phyloP scores from a whole-genome alignment of 2,888 invertebrate species.

The Hydrotaea cyrtoneurina region DNA sequence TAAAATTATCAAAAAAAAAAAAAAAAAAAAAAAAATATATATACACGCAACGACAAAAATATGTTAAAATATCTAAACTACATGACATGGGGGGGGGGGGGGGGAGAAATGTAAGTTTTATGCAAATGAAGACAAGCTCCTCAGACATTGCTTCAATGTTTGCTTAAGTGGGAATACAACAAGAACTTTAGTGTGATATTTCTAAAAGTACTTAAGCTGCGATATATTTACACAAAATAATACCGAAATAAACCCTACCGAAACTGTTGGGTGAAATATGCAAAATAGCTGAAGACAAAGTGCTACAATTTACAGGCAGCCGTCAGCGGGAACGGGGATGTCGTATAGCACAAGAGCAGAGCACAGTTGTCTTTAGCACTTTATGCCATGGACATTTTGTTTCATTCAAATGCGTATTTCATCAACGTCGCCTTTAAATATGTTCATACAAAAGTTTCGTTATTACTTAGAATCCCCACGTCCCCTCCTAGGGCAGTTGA shows the following conservation, averaged over 20 bases:
- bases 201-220: not conserved
- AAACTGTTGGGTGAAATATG: constrained; percentile 23
- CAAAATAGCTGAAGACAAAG: not conserved
- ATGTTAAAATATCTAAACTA: too few species aligned
- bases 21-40: too few species aligned
- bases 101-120: constrained; percentile 22
- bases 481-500: too few species aligned
- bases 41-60: constrained; percentile 1
- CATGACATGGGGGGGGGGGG: too few species aligned
- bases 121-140: constrained; percentile 1
- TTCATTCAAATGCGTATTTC: not conserved
- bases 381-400: not conserved
- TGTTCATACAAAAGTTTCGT: not conserved
- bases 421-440: not conserved
- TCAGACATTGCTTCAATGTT: too few species aligned
- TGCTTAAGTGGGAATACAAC: too few species aligned
- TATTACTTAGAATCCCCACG: not conserved
- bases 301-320: not conserved
- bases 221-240: constrained; percentile 20
- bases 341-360: too few species aligned
- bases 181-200: not conserved
- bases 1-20: not conserved
- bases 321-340: too few species aligned
- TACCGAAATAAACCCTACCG: constrained; percentile 3
- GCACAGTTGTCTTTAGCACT: not conserved